Conservation (phyloP, 2,797 vertebrate genomes). For the Adrianichthys oophorus region DNA sequence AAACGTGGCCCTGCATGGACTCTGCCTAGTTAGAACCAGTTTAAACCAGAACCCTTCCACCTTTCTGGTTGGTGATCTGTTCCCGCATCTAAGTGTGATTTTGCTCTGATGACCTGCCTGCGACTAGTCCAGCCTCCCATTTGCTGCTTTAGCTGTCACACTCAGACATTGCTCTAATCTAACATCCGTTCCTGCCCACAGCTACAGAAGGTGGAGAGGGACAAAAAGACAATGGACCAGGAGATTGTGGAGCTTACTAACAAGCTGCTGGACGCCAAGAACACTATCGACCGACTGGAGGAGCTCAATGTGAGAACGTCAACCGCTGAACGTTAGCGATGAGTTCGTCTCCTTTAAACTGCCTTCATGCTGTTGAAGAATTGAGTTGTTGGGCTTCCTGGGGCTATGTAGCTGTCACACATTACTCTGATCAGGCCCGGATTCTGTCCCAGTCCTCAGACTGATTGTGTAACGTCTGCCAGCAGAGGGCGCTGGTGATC, state of each 20-base stretch:
- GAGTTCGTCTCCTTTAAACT: too few species aligned
- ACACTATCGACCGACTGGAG: slow-evolving; percentile 92
- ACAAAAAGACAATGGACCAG: slow-evolving; percentile 95
- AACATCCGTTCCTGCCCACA: slow-evolving; percentile 46
- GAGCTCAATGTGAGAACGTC: slow-evolving; percentile 87
- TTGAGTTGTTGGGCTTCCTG: too few species aligned
- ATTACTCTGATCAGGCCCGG: too few species aligned
- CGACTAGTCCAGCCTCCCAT: slow-evolving; percentile 13
- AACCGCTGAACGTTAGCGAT: neutral
- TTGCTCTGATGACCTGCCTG: slow-evolving; percentile 1
- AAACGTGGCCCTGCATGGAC: neutral
- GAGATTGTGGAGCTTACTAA: slow-evolving; percentile 98
- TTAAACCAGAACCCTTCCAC: too few species aligned
- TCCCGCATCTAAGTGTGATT: slow-evolving; percentile 53
- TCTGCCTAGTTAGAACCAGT: too few species aligned
- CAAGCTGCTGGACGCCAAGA: slow-evolving; percentile 94
- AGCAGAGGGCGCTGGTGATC: too few species aligned
- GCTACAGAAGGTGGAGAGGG: slow-evolving; percentile 96
- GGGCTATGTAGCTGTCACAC: too few species aligned
- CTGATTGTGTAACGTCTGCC: too few species aligned
- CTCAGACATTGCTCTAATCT: slow-evolving; percentile 4
- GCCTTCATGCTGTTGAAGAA: too few species aligned
- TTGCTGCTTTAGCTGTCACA: slow-evolving; percentile 2
- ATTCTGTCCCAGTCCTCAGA: too few species aligned
- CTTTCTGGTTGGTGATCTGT: slow-evolving; percentile 4